Base-by-base conservation (phyloP, 2,113 vertebrate genomes). In the Columbina picui region DNA sequence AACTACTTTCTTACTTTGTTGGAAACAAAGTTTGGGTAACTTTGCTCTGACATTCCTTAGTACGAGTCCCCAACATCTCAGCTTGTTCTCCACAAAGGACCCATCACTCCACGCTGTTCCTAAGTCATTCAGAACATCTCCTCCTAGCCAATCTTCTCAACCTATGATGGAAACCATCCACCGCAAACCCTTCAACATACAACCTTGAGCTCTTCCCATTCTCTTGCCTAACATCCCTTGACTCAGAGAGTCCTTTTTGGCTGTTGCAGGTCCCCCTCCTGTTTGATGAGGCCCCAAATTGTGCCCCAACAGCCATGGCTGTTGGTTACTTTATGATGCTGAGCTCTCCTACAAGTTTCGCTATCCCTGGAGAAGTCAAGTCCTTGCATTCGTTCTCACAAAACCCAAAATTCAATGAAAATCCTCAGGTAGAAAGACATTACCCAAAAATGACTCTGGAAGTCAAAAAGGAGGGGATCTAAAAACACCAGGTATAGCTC, bases 141-240 rank as follows among this genome's bases (percentile, higher is more conserved):
- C 26, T 77, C 25, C 53, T 17, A 53, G 7, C 3, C 55, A 81
- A 3, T 7, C 9, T 19, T 55, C 41, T 21, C 47, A 49, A 6
- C 2, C 17, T 49, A 14, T 0, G 0, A 11, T 6, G 26, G 17
- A 30, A 5, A 14, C 12, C 47, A 29, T 23, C 45, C 30, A 22
- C 6, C 29, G 21, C 45, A 69, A 93, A 57, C 12, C 14, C 34
- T 30, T 52, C 20, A 55, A 45, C 43, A 64, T 25, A 15, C 5
- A 61, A 18, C 4, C n/a, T 27, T 23, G 16, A 77, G 41, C 19
- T 64, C 19, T 79, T 85, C 32, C 30, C 49, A 61, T 0, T 0
- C 29, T 89, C 56, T 38, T 63, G 47, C 21, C 30, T 76, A 39
- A 26, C 0, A 5, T 29, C 45, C n/a, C 41, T 76, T 18, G 64